These are phyloP conservation scores for Microtus pennsylvanicus DNA, from an alignment of 2,113 vertebrate species.

Conservation along the genomic window DNA sequence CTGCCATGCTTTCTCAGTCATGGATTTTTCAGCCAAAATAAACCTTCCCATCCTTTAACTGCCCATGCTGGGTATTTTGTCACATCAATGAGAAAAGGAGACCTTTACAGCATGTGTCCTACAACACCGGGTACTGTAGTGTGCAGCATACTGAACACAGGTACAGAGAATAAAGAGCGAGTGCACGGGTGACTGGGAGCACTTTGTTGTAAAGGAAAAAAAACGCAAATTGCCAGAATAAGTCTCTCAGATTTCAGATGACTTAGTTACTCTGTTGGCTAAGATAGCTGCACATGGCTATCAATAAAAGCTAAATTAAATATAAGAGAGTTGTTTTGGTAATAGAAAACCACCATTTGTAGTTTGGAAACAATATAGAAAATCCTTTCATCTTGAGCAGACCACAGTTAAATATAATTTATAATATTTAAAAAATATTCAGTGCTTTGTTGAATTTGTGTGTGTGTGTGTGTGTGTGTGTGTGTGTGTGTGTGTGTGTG, in stretches of 20 bases:
- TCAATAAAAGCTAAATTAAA: not conserved
- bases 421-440: not conserved
- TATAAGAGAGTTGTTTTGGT: not conserved
- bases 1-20: no score
- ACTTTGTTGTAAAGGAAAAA: not conserved
- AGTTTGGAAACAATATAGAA: not conserved
- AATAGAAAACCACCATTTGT: not conserved
- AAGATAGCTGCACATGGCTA: not conserved
- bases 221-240: not conserved
- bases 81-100: not conserved
- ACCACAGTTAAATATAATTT: not conserved
- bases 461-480: no score
- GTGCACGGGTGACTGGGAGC: not conserved
- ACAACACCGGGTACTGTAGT: not conserved
- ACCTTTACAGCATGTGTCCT: not conserved
- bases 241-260: constrained; percentile 15
- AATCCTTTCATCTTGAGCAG: not conserved
- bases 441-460: constrained; percentile 14
- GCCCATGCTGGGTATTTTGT: not conserved
- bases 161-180: not conserved
- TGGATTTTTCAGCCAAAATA: not conserved
- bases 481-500: not conserved
- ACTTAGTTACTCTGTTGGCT: not conserved
- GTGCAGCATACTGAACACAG: not conserved
- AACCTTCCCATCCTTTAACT: not conserved